Base-by-base conservation (phyloP, 2,797 vertebrate species). In the Xerus rutilus region DNA sequence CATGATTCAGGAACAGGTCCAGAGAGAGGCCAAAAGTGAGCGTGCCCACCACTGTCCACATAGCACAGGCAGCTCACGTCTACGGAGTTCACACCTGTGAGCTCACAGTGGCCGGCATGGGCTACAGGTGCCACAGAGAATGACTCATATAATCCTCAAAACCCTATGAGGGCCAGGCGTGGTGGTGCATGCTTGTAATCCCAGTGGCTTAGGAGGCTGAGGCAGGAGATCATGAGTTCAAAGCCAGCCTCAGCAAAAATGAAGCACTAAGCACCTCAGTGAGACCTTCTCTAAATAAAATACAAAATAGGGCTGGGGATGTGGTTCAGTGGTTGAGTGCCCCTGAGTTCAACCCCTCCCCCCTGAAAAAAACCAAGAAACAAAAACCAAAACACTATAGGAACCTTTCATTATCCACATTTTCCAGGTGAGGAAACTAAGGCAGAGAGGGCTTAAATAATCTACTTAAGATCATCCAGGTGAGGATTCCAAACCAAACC, bases 31-130 rank as follows among this genome's bases (percentile, higher is more conserved):
- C 62, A 9, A 47, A 39, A 15, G 23, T 13, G 4, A 52, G 54
- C 1, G 1, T 30, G 5, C 35, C 54, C 2, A 0, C 14, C 1
- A 0, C 57, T 32, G 45, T 10, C 54, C 25, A 6, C 47, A 4
- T 0, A 32, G 64, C 70, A 47, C 0, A 7, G 12, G 39, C 4
- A 20, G 45, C 25, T 21, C 77, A 69, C 9, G 6, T 18, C 15
- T 28, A 59, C 0, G 0, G 47, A 57, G 54, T 21, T 21, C 54
- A 57, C 59, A 62, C 59, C 54, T 10, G 59, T 62, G 23, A 62
- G 59, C 59, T 76, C 28, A 9, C 52, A 4, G n/a, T 9, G 59
- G 82, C 83, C 6, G 35, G 79, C 70, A 32, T 9, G 45, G 69
- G 62, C 15, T 59, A 28, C 9, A 1, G 10, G 32, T 4, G n/a